Evolutionary conservation across 2,797 vertebrate species (phyloP), one percentile per base, ranked within the genome.

Genomic region (Catamblyrhynchus diadema): DNA sequence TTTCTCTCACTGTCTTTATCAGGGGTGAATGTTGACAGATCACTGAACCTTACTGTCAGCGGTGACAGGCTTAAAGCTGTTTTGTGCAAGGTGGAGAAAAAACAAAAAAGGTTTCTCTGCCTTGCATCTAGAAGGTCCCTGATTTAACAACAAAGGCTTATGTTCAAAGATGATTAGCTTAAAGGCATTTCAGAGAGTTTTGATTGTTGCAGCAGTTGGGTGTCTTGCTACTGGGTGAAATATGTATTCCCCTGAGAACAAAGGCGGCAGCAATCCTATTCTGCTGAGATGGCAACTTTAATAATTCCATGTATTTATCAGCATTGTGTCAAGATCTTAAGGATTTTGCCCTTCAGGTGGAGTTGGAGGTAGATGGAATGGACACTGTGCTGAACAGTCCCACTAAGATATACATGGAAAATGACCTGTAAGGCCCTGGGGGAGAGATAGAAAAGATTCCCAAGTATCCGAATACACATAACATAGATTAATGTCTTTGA

Each of bases 1-100:
- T 98, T 97, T 98, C 96, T 98, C 97, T 98, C 98, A 98, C 98
- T 97, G 98, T 99, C 99, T 99, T 98, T 98, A 99, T 99, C 98
- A 97, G 97, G 95, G 98, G 98, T 98, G 98, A 98, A 99, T 97
- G 98, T 98, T 99, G 99, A 99, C 98, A 98, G 98, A 98, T 98
- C 98, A 98, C 97, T 99, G 98, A 98, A 99, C 98, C 98, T 98
- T 98, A 98, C 98, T 98, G 98, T 97, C 96, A 96, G 97, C 96
- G 72, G 97, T 98, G 99, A 98, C 98, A 98, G 98, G 98, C 98
- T 98, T 97, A 98, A 97, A 97, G 98, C 98, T 97, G 97, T 98
- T 98, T 97, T 97, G 96, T 97, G 97, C 97, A 97, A 97, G 97
- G 97, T 98, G 96, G 95, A 97, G 92, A 93, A 94, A 90, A 96